phyloP scores from a whole-genome alignment of 1,140 invertebrate species.

The Meloidogyne exigua region DNA sequence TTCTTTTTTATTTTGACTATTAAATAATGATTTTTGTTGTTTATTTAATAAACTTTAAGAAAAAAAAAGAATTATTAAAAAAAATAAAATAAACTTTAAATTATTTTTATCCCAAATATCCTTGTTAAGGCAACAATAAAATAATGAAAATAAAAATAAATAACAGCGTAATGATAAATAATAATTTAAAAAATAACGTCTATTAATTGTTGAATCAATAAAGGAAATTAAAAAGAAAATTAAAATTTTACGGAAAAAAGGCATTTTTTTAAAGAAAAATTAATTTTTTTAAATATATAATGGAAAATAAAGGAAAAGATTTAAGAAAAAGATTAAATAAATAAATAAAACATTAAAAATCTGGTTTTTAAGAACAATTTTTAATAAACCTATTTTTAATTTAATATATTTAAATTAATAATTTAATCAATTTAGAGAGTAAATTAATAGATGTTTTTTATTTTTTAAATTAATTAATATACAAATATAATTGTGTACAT shows the following conservation, averaged over 20 bases:
- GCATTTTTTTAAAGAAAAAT: neutral
- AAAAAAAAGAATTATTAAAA: neutral
- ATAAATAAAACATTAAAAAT: no score
- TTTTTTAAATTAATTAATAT: no score
- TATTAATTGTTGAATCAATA: neutral
- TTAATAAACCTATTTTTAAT: no score
- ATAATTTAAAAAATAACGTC: slow-evolving; percentile 5
- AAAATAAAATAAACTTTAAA: neutral
- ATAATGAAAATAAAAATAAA: neutral
- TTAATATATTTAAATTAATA: no score
- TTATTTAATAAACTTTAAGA: neutral
- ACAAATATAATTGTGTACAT: no score
- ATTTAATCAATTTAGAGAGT: no score
- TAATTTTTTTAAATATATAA: neutral
- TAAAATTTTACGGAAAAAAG: neutral
- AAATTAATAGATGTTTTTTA: no score
- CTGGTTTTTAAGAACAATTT: no score
- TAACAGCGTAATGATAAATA: neutral
- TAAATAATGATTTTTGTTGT: neutral
- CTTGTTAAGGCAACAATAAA: neutral
- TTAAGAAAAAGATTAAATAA: no score
- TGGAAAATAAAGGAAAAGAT: no score
- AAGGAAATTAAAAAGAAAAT: neutral
- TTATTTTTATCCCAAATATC: neutral
- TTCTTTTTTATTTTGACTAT: neutral